phyloP scores from a whole-genome alignment of 2,797 vertebrate species.

The Remorina albescens region DNA sequence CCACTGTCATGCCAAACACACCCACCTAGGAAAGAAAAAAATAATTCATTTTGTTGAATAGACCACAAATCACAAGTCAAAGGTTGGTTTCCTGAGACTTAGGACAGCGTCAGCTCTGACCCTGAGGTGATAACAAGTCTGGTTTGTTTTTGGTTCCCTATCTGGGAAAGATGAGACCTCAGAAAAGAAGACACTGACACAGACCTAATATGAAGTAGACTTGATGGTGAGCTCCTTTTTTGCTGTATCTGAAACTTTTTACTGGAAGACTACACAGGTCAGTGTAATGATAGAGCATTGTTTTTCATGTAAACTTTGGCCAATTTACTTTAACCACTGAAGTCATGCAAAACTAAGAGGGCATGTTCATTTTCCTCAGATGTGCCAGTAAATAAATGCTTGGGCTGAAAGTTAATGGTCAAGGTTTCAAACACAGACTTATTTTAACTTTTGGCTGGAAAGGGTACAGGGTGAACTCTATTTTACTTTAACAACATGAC shows the following conservation, averaged over 20 bases:
- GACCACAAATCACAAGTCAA: conserved; percentile 24
- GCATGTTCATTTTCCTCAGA: background rate
- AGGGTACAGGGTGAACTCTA: conserved; percentile 22
- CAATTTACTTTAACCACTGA: background rate
- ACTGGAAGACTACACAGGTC: background rate
- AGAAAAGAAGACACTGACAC: conserved; percentile 17
- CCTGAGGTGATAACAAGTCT: conserved; percentile 44
- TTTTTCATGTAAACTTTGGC: background rate
- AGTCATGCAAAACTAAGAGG: background rate
- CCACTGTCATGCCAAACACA: conserved; percentile 47
- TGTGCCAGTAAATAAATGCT: conserved; percentile 31
- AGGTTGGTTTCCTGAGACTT: conserved; percentile 13
- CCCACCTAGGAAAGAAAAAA: conserved; percentile 28
- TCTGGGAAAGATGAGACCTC: conserved; percentile 43
- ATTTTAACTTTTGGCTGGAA: background rate
- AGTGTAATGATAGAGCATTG: background rate
- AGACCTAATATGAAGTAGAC: background rate
- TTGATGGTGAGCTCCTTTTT: background rate
- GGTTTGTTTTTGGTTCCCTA: conserved; percentile 39
- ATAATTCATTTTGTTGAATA: conserved; percentile 41
- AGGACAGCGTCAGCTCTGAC: conserved; percentile 36
- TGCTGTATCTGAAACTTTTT: background rate
- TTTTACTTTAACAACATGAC: conserved; percentile 53
- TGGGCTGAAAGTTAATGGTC: conserved; percentile 3
- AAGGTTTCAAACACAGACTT: conserved; percentile 8